Base-by-base conservation (phyloP, 2,797 vertebrate genomes). In the Furcifer pardalis region DNA sequence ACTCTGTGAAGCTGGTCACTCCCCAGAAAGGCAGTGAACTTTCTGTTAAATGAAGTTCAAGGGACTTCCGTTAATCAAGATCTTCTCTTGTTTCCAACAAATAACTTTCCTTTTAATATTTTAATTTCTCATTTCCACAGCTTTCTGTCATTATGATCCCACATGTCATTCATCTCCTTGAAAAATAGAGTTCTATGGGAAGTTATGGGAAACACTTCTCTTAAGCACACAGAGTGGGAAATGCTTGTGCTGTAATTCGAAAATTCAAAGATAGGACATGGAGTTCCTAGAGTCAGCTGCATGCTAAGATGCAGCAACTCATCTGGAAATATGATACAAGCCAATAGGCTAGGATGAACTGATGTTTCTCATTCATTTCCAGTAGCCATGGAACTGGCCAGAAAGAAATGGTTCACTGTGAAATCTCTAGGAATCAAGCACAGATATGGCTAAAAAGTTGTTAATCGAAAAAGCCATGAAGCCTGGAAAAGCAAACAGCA, bases 151-250 rank as follows among this genome's bases (percentile, higher is more conserved):
- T 60, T 12, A 1, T 81, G 81, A 73, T 75, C 46, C 71, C 79
- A 13, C 15, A 7, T 76, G 68, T 83, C 89, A 83, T n/a, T 74
- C 80, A n/a, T 79, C 32, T 52, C 73, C 63, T 7, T 84, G 13
- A 56, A 6, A 0, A 46, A 71, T 17, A 75, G 63, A 80, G 9
- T 2, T 77, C 15, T 84, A 84, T 62, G n/a, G n/a, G n/a, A n/a
- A 96, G 95, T 95, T 81, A 94, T 94, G 93, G 94, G 95, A 96
- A 96, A 94, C 93, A 82, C 89, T 84, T 84, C 89, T 89, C 92
- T 91, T 90, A 79, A 86, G 71, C 79, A 73, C 83, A 62, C 25
- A 90, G 92, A 90, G 85, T 90, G 83, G 91, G 91, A 95, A 92
- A 92, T 83, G 40, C 68, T 94, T 94, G 88, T 52, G 73, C 40